phyloP scores from a whole-genome alignment of 2,888 invertebrate species.

The Zygaena filipendulae region DNA sequence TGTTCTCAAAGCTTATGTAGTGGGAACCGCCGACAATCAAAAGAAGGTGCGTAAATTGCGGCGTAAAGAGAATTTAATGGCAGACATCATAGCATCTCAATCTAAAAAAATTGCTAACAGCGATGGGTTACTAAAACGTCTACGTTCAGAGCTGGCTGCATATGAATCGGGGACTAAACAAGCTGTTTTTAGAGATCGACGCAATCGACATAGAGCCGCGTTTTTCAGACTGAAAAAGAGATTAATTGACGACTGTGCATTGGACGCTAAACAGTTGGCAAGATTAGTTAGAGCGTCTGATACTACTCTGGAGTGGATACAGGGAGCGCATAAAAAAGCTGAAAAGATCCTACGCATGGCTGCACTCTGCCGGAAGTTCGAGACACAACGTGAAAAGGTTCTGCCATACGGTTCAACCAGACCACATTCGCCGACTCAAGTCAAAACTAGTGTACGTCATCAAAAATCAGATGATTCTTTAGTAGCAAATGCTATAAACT shows the following conservation, averaged over 20 bases:
- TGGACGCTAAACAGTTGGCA: constrained; percentile 34
- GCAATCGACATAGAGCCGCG: constrained; percentile 43
- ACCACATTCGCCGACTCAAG: constrained; percentile 31
- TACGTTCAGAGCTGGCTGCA: constrained; percentile 41
- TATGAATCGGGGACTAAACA: constrained; percentile 58
- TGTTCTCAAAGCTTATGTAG: constrained; percentile 41
- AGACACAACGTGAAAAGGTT: constrained; percentile 64
- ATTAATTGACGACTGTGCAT: constrained; percentile 30
- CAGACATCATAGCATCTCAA: constrained; percentile 53
- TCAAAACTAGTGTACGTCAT: constrained; percentile 26
- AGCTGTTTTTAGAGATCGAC: constrained; percentile 48
- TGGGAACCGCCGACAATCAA: constrained; percentile 47
- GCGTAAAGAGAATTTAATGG: constrained; percentile 50
- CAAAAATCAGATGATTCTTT: constrained; percentile 38
- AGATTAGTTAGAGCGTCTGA: constrained; percentile 43
- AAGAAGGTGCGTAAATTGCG: constrained; percentile 47
- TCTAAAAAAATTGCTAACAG: constrained; percentile 48
- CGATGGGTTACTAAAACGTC: constrained; percentile 37
- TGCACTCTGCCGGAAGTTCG: constrained; percentile 64
- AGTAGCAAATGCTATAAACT: constrained; percentile 34
- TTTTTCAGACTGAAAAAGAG: constrained; percentile 35
- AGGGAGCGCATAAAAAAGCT: constrained; percentile 46
- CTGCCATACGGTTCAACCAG: constrained; percentile 37
- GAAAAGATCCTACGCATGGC: constrained; percentile 60
- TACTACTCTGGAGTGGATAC: constrained; percentile 43